These are phyloP conservation scores for Hiodon tergisus DNA, from an alignment of 2,113 vertebrate genomes.

Conservation along the genomic window DNA sequence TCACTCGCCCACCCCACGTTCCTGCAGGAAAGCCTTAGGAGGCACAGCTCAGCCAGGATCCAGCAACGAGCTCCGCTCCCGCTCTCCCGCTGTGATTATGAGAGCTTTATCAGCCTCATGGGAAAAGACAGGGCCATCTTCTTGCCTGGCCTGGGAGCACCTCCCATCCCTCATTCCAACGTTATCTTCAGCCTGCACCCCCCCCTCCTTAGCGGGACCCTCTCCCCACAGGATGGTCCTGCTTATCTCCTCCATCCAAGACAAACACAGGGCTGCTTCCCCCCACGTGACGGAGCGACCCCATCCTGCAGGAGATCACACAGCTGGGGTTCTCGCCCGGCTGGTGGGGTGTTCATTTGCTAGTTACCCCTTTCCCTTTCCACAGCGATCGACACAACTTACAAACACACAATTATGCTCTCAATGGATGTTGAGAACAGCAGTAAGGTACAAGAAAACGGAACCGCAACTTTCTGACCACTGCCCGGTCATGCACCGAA, in stretches of 20 bases:
- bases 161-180: slow-evolving; percentile 19
- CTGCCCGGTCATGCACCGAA: too few relatives aligned
- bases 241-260: slow-evolving; percentile 38
- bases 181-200: slow-evolving; percentile 26
- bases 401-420: too few relatives aligned
- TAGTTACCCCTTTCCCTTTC: too few relatives aligned
- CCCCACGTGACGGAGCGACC: slow-evolving; percentile 6
- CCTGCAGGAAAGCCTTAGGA: too few relatives aligned
- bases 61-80: background rate
- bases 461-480: too few relatives aligned
- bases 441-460: too few relatives aligned
- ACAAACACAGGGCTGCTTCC: background rate
- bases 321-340: too few relatives aligned
- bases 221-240: slow-evolving; percentile 26
- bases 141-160: background rate
- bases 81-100: background rate
- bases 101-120: background rate
- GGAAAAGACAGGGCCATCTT: background rate
- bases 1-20: too few relatives aligned
- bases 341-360: too few relatives aligned
- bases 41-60: background rate
- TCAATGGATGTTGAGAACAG: too few relatives aligned
- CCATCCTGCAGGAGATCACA: slow-evolving; percentile 11
- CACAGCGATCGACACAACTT: too few relatives aligned
- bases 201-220: background rate